phyloP scores from a whole-genome alignment of 2,113 vertebrate genomes.

The Alces alces region DNA sequence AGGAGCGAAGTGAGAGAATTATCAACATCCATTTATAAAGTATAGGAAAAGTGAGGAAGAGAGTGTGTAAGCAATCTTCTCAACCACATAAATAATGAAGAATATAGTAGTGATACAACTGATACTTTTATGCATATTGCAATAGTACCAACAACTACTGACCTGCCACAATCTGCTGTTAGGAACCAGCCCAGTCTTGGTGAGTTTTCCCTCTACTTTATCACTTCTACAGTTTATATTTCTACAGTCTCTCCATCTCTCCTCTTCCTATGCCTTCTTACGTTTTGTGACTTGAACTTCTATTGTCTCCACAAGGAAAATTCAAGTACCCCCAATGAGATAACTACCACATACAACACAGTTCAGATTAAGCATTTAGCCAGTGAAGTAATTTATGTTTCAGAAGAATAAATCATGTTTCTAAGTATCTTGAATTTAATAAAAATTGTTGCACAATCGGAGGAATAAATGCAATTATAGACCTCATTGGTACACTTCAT shows the following conservation, averaged over 20 bases:
- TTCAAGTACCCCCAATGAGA: background rate
- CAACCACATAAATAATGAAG: background rate
- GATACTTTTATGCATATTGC: background rate
- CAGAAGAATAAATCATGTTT: background rate
- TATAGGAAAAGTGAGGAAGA: background rate
- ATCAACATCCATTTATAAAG: background rate
- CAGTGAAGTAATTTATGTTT: background rate
- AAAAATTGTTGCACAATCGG: background rate
- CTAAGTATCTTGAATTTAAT: background rate
- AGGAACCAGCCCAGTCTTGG: fast-evolving
- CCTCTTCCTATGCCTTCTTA: background rate
- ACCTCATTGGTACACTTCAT: background rate
- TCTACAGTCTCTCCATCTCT: too few relatives aligned
- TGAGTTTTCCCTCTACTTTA: background rate
- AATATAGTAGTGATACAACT: background rate
- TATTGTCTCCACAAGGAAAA: background rate
- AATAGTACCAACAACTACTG: background rate
- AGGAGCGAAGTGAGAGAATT: background rate
- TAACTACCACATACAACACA: background rate
- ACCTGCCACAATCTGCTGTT: background rate
- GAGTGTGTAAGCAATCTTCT: background rate
- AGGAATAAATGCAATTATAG: background rate
- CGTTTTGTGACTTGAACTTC: background rate
- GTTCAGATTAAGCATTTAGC: background rate
- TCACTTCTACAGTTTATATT: background rate